phyloP scores from a whole-genome alignment of 2,797 vertebrate species.

The Clarias pachynema region DNA sequence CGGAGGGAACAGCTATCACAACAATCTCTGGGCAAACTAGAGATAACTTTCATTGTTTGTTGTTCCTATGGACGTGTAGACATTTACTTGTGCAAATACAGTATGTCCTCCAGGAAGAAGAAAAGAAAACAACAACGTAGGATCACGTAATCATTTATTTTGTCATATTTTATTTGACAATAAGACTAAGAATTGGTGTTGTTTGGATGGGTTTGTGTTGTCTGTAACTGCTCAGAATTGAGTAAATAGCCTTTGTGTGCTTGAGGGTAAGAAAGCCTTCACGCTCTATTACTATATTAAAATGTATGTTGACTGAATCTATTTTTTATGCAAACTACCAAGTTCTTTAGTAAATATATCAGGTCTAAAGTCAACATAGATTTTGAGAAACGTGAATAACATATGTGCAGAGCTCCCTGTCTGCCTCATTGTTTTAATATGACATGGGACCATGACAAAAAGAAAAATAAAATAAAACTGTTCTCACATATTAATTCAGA shows the following conservation, averaged over 20 bases:
- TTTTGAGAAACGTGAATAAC: neutral
- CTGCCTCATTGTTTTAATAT: neutral
- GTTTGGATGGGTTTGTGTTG: constrained; percentile 2
- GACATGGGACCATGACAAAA: neutral
- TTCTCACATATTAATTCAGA: neutral
- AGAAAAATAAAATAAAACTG: neutral
- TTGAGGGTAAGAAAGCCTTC: neutral
- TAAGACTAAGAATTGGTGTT: neutral
- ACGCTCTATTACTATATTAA: neutral
- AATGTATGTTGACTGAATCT: neutral
- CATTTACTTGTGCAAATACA: constrained; percentile 34
- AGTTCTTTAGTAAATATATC: constrained; percentile 13
- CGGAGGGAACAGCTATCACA: constrained; percentile 24
- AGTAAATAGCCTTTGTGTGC: constrained; percentile 2
- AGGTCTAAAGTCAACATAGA: neutral
- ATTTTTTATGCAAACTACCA: constrained; percentile 3
- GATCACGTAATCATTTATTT: constrained; percentile 38
- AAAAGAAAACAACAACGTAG: constrained; percentile 26
- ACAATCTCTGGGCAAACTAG: constrained; percentile 42
- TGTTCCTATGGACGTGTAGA: constrained; percentile 35
- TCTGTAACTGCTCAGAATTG: neutral
- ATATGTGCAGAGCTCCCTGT: neutral
- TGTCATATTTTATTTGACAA: constrained; percentile 8
- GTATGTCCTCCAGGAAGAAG: constrained; percentile 23
- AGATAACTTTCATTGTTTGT: constrained; percentile 46